Conservation (phyloP, 2,888 invertebrate species). For the Leptura quadrifasciata region DNA sequence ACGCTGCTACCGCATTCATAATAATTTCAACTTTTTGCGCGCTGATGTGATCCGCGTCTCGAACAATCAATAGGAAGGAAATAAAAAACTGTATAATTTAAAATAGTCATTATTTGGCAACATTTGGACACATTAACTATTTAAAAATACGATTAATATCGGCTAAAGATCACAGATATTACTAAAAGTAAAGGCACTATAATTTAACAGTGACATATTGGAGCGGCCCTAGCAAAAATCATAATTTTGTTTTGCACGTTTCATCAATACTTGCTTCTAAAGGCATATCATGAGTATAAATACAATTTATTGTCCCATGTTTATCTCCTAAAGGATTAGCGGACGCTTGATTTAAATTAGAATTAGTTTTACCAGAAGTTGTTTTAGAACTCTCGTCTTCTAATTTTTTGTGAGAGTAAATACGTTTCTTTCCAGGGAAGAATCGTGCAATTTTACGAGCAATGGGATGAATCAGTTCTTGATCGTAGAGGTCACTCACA, state of each 20-base stretch:
- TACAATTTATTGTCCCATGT: not conserved
- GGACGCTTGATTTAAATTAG: not conserved
- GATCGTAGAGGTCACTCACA: not conserved
- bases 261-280: not conserved
- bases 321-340: not conserved
- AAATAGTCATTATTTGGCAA: not conserved
- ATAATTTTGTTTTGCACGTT: not conserved
- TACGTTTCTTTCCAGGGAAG: not conserved
- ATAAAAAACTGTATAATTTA: not conserved
- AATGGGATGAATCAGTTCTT: not conserved
- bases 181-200: conserved; percentile 47
- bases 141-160: not conserved
- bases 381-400: not conserved
- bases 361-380: not conserved
- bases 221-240: not conserved
- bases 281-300: not conserved
- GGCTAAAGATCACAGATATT: conserved; percentile 66
- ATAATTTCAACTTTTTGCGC: no score
- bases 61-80: no score
- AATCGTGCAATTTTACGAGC: not conserved
- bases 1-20: no score
- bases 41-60: no score
- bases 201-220: conserved; percentile 33
- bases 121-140: not conserved
- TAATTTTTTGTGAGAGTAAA: not conserved